Conservation (phyloP, 1,140 invertebrate genomes). For the Teleopsis dalmanni region DNA sequence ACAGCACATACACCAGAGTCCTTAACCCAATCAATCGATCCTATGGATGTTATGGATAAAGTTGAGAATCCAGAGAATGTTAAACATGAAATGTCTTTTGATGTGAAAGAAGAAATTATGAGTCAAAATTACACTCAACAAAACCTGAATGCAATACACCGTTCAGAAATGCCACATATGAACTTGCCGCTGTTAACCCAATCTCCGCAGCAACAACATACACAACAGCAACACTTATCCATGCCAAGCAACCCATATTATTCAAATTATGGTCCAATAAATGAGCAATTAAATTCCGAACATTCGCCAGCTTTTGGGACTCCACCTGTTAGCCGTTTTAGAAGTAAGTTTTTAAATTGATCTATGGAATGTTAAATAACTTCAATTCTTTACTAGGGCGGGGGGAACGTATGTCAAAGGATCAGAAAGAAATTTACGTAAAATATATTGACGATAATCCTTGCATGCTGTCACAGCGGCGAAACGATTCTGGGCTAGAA, state of each 20-base stretch:
- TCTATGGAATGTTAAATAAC: background rate
- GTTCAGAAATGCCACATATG: no score
- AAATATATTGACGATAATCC: conserved; percentile 41
- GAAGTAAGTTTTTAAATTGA: conserved; percentile 25
- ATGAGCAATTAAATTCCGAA: conserved; percentile 2
- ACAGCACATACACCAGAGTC: no score
- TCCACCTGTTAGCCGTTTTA: conserved; percentile 31
- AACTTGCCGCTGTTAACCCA: no score
- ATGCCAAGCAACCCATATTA: no score
- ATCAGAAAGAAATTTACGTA: conserved; percentile 38
- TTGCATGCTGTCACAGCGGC: conserved; percentile 37
- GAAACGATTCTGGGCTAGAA: conserved; percentile 34
- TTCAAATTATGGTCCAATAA: no score
- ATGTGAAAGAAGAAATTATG: no score
- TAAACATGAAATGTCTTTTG: no score
- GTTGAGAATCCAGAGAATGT: no score
- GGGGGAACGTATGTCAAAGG: conserved; percentile 40
- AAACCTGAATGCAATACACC: no score
- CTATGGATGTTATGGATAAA: no score
- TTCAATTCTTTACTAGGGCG: conserved; percentile 20
- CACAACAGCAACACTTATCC: background rate
- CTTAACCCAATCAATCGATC: no score
- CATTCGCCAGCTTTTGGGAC: conserved; percentile 5
- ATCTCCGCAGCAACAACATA: conserved; percentile 10
- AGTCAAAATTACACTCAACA: no score